Evolutionary conservation across 2,113 vertebrate genomes (phyloP).

Genomic region (Caretta caretta): DNA sequence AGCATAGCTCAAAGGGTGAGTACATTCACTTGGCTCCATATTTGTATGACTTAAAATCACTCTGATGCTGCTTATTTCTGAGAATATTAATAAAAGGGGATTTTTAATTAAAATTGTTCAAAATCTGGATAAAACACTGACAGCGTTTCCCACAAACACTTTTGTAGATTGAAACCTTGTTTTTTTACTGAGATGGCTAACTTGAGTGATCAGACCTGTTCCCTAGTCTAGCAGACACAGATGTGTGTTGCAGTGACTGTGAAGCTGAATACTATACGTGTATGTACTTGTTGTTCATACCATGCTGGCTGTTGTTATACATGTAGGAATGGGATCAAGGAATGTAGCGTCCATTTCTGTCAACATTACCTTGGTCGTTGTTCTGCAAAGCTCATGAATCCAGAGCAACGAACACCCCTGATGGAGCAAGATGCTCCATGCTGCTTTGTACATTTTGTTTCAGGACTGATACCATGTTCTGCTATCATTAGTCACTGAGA

Average conservation of each 20-base stretch:
- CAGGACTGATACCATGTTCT: background rate
- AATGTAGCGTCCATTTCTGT: background rate
- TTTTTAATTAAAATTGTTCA: conserved; percentile 31
- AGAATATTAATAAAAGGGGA: conserved; percentile 49
- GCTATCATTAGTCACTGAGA: background rate
- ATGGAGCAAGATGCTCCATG: background rate
- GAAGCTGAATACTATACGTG: background rate
- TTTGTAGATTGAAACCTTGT: background rate
- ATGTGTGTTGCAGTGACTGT: background rate
- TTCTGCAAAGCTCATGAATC: background rate
- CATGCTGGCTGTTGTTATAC: background rate
- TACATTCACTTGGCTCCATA: background rate
- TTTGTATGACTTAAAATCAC: background rate
- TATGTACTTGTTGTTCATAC: background rate
- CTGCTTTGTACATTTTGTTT: background rate
- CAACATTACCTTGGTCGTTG: background rate
- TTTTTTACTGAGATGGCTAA: background rate
- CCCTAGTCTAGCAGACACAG: background rate
- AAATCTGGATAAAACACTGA: conserved; percentile 21
- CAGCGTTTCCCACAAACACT: background rate
- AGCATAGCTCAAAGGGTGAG: fast-evolving
- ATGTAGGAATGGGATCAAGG: background rate
- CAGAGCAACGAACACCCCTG: background rate
- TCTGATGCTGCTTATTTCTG: conserved; percentile 7
- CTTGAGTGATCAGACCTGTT: background rate